Percentiles rank a stretch among this genome's conserved stretches.
Conservation (phyloP, 2,888 invertebrate genomes). For the Watsonalla binaria region DNA sequence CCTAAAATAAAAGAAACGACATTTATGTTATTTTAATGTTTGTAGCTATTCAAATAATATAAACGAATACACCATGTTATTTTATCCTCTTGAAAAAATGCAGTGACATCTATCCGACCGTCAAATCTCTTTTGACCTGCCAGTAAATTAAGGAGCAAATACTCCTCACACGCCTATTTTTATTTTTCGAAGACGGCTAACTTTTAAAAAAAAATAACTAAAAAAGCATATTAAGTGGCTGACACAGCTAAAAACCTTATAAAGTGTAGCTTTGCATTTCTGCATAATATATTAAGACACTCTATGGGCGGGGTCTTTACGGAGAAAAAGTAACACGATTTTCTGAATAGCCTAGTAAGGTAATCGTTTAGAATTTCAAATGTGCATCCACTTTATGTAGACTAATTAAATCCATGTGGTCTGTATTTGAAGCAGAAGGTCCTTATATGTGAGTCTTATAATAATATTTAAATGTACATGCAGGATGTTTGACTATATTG, state of each 20-base stretch:
- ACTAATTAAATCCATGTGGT: constrained; percentile 12
- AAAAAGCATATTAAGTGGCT: too few species aligned
- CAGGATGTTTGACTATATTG: background rate
- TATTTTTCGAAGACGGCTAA: too few species aligned
- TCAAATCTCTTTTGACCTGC: too few species aligned
- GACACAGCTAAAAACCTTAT: background rate
- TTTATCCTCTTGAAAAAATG: too few species aligned
- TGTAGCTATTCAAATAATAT: too few species aligned
- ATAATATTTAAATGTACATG: background rate
- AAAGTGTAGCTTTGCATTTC: constrained; percentile 14
- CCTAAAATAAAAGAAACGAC: too few species aligned
- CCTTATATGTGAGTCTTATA: background rate
- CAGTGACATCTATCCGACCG: too few species aligned
- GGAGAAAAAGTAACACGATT: constrained; percentile 10
- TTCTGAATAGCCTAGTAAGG: constrained; percentile 4
- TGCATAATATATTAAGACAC: constrained; percentile 16
- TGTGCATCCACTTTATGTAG: constrained; percentile 5
- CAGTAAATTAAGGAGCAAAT: too few species aligned
- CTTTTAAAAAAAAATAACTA: too few species aligned
- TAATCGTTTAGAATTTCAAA: constrained; percentile 19
- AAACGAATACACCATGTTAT: too few species aligned
- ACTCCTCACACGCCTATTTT: too few species aligned
- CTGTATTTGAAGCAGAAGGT: background rate
- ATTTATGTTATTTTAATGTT: too few species aligned
- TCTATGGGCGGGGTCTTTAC: constrained; percentile 6